Evolutionary conservation across 2,888 invertebrate genomes (phyloP).

Genomic region (Polyploca ridens): DNA sequence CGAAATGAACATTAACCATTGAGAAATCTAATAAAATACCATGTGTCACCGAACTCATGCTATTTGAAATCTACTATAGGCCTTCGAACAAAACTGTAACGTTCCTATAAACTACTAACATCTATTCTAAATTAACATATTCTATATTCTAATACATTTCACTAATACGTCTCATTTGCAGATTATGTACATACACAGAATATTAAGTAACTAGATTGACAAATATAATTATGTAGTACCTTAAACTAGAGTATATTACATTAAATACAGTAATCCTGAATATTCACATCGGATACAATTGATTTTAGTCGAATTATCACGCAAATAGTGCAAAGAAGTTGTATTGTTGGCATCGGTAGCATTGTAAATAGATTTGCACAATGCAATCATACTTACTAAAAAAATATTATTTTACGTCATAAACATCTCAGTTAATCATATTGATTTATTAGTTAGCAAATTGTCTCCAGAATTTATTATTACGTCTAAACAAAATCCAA

Average conservation of each 20-base stretch:
- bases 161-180: conserved; percentile 63
- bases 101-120: no score
- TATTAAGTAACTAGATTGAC: conserved; percentile 5
- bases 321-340: no score
- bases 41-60: no score
- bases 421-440: neutral
- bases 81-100: no score
- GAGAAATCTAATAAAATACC: no score
- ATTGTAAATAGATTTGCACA: neutral
- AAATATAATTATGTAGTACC: neutral
- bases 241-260: neutral
- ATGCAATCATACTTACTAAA: no score
- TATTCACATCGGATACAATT: neutral
- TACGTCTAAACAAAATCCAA: neutral
- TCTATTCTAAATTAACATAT: conserved; percentile 5
- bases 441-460: neutral
- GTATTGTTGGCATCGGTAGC: no score
- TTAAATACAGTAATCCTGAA: neutral
- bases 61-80: no score
- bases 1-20: no score
- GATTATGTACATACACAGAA: conserved; percentile 20
- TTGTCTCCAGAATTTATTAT: neutral
- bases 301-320: neutral
- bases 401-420: no score
- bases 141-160: conserved; percentile 59